phyloP scores from a whole-genome alignment of 2,113 vertebrate genomes.

The Nycticryphes semicollaris region DNA sequence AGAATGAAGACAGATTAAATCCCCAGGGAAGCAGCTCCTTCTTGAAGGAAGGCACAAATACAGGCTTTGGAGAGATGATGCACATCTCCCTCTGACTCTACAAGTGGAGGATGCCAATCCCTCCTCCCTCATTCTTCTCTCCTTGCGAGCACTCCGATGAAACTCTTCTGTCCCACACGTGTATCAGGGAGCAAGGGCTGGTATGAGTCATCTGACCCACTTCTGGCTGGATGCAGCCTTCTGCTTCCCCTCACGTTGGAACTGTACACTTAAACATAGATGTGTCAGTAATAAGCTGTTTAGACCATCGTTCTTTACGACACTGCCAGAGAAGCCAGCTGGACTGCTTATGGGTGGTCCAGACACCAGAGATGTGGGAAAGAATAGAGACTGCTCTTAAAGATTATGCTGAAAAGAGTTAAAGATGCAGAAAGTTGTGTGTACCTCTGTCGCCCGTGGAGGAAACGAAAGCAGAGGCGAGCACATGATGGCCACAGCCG shows the following conservation, averaged over 20 bases:
- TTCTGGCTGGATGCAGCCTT: conserved; percentile 14
- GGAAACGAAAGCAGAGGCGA: not conserved
- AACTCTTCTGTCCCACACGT: not conserved
- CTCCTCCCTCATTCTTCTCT: not conserved
- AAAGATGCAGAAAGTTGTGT: not conserved
- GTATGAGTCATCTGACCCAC: conserved; percentile 43
- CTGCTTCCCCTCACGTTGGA: not conserved
- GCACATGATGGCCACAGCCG: rapidly evolving
- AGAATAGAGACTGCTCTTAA: not conserved
- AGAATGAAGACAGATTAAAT: not conserved
- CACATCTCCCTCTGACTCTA: not conserved
- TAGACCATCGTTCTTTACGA: not conserved
- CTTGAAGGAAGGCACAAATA: not conserved
- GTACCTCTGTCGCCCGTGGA: rapidly evolving
- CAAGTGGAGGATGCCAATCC: not conserved
- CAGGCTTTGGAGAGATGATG: not conserved
- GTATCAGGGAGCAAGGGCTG: not conserved
- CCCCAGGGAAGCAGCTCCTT: not conserved
- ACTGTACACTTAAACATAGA: not conserved
- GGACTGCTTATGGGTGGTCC: conserved; percentile 47
- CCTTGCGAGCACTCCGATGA: rapidly evolving
- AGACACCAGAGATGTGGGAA: not conserved
- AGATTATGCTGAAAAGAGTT: not conserved
- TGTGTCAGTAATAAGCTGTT: not conserved
- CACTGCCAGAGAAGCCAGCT: conserved; percentile 47